phyloP scores from a whole-genome alignment of 2,888 invertebrate species.

The Xestia c-nigrum region DNA sequence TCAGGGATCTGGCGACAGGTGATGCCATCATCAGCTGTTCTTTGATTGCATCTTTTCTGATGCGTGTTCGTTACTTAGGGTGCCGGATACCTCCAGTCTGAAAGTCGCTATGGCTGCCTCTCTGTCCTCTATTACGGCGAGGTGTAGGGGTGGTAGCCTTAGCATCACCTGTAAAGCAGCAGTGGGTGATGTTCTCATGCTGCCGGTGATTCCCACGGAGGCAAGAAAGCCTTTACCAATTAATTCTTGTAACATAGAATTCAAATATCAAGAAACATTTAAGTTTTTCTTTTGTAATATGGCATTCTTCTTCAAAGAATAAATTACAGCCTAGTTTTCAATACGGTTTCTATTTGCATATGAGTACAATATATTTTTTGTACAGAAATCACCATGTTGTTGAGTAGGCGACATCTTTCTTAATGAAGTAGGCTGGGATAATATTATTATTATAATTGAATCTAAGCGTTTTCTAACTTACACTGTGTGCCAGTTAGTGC shows the following conservation, averaged over 20 bases:
- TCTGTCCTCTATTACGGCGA: too few relatives aligned
- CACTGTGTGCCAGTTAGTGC: conserved; percentile 31
- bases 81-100: too few relatives aligned
- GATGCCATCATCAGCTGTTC: too few relatives aligned
- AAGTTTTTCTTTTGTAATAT: too few relatives aligned
- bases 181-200: too few relatives aligned
- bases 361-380: not conserved
- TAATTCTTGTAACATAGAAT: not conserved
- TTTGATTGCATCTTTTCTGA: too few relatives aligned
- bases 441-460: not conserved
- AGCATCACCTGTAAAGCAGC: too few relatives aligned
- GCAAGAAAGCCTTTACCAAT: not conserved
- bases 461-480: not conserved
- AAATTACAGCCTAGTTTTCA: not conserved
- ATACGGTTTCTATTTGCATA: not conserved
- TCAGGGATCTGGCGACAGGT: too few relatives aligned
- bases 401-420: not conserved
- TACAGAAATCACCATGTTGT: not conserved
- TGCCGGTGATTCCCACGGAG: too few relatives aligned
- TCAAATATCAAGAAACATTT: not conserved
- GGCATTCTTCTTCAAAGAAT: not conserved
- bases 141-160: too few relatives aligned
- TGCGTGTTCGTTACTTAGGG: too few relatives aligned
- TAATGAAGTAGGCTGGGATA: not conserved
- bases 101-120: too few relatives aligned